Evolutionary conservation across 1,140 invertebrate species (phyloP).

Genomic region (Asbolus verrucosus): DNA sequence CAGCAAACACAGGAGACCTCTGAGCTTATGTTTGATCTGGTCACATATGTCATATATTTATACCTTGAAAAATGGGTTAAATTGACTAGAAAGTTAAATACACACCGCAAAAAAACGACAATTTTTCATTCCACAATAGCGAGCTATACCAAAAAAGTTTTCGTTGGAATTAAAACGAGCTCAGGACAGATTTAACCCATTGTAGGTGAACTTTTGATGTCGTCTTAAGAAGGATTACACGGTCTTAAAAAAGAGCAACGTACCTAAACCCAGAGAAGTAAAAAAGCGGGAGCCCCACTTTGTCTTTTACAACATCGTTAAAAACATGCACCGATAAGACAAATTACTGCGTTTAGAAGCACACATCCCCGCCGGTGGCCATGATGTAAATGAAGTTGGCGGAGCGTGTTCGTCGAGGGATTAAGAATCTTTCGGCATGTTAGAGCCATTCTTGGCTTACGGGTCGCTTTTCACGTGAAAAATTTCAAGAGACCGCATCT

Average conservation of each 20-base stretch:
- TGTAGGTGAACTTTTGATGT: slow-evolving; percentile 7
- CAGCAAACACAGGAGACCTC: slow-evolving; percentile 11
- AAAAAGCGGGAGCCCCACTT: not conserved
- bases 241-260: not conserved
- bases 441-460: slow-evolving; percentile 22
- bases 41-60: slow-evolving; percentile 31
- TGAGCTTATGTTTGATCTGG: slow-evolving; percentile 11
- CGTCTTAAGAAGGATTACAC: slow-evolving; percentile 13
- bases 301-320: not conserved
- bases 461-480: slow-evolving; percentile 19
- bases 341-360: slow-evolving; percentile 22
- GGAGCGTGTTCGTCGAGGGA: slow-evolving; percentile 35
- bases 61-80: slow-evolving; percentile 37
- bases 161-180: not conserved
- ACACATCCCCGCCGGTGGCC: slow-evolving; percentile 23
- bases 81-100: slow-evolving; percentile 39
- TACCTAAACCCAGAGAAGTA: too few relatives aligned
- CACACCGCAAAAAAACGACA: not conserved
- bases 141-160: too few relatives aligned
- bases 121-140: not conserved
- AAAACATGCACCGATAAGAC: not conserved
- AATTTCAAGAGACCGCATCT: slow-evolving; percentile 45
- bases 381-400: slow-evolving; percentile 44
- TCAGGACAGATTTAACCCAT: slow-evolving; percentile 25
- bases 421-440: slow-evolving; percentile 43